Conservation (phyloP, 1,140 invertebrate genomes). For the Heliconius himera region DNA sequence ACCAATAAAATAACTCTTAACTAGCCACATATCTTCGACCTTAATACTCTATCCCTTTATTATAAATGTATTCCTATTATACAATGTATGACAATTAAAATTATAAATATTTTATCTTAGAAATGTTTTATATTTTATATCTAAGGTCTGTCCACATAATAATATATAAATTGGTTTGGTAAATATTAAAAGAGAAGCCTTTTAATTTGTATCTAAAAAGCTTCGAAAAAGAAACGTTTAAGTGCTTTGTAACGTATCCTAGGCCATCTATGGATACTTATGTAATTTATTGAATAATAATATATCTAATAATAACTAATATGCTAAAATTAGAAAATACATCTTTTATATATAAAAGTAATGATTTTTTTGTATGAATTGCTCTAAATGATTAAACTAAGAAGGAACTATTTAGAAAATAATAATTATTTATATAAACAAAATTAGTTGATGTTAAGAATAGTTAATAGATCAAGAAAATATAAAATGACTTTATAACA, state of each 20-base stretch:
- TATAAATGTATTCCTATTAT: conserved; percentile 51
- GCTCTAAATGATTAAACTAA: background rate
- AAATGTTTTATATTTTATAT: conserved; percentile 38
- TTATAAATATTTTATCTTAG: conserved; percentile 47
- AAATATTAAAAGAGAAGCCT: too few species aligned
- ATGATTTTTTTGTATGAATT: background rate
- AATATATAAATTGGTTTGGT: too few species aligned
- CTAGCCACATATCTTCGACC: conserved; percentile 26
- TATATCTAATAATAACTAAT: too few species aligned
- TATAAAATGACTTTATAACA: too few species aligned
- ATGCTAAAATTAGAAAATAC: too few species aligned
- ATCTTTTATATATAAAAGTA: background rate
- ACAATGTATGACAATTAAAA: conserved; percentile 37
- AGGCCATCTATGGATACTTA: too few species aligned
- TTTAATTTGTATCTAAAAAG: too few species aligned
- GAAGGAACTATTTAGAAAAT: background rate
- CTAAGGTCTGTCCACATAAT: conserved; percentile 5
- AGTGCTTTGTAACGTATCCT: too few species aligned
- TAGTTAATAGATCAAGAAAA: too few species aligned
- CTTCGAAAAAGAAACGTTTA: too few species aligned
- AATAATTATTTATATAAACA: background rate
- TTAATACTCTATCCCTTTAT: conserved; percentile 52
- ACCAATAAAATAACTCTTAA: conserved; percentile 35
- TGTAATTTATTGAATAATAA: too few species aligned
- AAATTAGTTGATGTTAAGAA: too few species aligned